phyloP scores from a whole-genome alignment of 92 coral and sea anemone species.

The Parazoanthus darwini region DNA sequence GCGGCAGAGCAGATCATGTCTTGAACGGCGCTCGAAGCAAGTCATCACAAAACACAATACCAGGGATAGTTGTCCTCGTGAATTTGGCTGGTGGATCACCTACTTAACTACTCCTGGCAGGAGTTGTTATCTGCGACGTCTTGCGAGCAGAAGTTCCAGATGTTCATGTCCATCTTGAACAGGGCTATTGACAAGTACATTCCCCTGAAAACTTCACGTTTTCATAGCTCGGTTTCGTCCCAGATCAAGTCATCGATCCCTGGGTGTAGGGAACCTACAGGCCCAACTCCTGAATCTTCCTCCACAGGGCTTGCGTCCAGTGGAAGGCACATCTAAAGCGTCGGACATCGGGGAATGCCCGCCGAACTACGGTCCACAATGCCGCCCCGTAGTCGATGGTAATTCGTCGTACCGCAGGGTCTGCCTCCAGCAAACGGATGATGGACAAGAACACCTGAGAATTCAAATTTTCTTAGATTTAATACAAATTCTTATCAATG shows the following conservation, averaged over 20 bases:
- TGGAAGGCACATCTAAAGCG: slow-evolving; percentile 7
- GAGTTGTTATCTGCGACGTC: too few species aligned
- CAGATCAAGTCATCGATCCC: too few species aligned
- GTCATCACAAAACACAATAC: slow-evolving; percentile 15
- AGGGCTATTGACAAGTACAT: too few species aligned
- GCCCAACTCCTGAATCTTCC: neutral
- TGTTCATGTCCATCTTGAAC: too few species aligned
- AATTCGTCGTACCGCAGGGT: slow-evolving; percentile 8
- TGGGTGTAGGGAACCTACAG: too few species aligned
- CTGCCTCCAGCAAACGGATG: neutral
- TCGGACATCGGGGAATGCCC: neutral
- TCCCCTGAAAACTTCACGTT: too few species aligned
- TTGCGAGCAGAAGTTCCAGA: too few species aligned
- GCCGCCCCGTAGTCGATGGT: slow-evolving; percentile 7
- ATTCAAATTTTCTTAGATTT: neutral
- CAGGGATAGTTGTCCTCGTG: slow-evolving; percentile 9
- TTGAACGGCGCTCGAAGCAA: neutral
- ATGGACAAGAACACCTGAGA: slow-evolving; percentile 5
- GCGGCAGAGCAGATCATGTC: slow-evolving; percentile 1
- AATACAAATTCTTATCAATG: neutral
- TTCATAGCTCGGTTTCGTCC: too few species aligned
- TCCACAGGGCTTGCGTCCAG: slow-evolving; percentile 21
- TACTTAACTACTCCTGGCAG: too few species aligned
- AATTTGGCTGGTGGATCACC: slow-evolving; percentile 37
- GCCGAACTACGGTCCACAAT: neutral